Percentiles rank a stretch among this genome's conserved stretches.
Evolutionary conservation across 2,797 vertebrate genomes (phyloP).

Genomic region (Molothrus ater): DNA sequence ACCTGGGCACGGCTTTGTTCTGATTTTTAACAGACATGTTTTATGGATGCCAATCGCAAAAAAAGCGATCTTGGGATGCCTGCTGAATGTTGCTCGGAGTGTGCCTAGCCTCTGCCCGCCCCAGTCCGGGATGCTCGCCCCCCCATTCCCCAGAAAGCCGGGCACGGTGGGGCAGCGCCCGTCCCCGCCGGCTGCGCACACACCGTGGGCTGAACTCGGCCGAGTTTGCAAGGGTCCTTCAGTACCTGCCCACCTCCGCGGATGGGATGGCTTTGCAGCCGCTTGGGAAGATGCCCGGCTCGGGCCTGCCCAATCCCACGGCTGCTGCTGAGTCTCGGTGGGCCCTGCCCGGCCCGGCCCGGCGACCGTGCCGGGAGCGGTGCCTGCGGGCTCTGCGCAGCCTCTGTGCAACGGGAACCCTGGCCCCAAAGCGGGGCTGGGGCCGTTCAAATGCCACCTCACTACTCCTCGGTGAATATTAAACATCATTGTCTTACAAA

Average conservation of each 20-base stretch:
- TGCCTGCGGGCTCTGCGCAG: background rate
- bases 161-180: background rate
- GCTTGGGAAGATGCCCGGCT: too few species aligned
- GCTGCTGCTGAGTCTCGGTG: too few species aligned
- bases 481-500: constrained; percentile 41
- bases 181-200: background rate
- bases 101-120: background rate
- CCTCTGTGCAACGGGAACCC: background rate
- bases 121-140: background rate
- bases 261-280: background rate
- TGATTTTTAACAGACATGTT: background rate
- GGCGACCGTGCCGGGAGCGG: background rate
- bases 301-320: background rate
- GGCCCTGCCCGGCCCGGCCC: background rate
- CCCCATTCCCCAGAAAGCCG: background rate
- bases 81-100: background rate
- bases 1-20: background rate
- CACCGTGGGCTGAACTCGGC: background rate
- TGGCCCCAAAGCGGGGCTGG: background rate
- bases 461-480: background rate
- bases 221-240: background rate
- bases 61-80: background rate
- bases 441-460: background rate
- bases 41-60: background rate
- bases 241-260: background rate